These are phyloP conservation scores for Caenorhabditis remanei DNA, from an alignment of 1,140 invertebrate genomes.

Conservation along the genomic window DNA sequence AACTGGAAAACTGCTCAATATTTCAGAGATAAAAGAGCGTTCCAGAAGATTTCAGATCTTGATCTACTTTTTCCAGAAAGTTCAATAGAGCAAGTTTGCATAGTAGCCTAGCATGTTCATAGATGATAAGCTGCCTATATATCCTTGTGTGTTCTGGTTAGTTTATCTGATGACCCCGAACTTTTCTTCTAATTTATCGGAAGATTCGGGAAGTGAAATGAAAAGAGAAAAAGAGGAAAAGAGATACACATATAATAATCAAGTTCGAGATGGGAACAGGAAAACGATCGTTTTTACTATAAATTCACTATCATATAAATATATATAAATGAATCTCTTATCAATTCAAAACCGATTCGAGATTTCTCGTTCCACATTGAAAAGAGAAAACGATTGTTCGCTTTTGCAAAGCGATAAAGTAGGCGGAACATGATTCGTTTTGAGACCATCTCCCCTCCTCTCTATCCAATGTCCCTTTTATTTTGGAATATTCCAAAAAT, in stretches of 20 bases:
- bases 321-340: neutral
- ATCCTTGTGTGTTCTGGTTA: slow-evolving; percentile 7
- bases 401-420: slow-evolving; percentile 33
- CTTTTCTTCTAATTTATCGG: neutral
- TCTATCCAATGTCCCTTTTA: neutral
- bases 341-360: slow-evolving; percentile 31
- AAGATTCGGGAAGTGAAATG: slow-evolving; percentile 15
- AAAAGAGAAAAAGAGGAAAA: neutral
- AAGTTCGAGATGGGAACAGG: slow-evolving; percentile 29
- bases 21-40: no score
- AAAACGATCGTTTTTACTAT: slow-evolving; percentile 42
- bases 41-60: no score
- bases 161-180: slow-evolving; percentile 12
- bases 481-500: slow-evolving; percentile 7
- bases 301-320: slow-evolving; percentile 15
- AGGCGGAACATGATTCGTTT: neutral
- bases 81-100: neutral
- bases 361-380: slow-evolving; percentile 12
- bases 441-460: no score
- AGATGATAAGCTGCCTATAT: neutral
- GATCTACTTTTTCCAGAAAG: neutral
- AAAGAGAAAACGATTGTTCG: slow-evolving; percentile 11
- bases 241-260: slow-evolving; percentile 27
- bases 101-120: neutral
- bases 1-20: no score